phyloP scores from a whole-genome alignment of 30 jellyfish, hydroid and myxozoan genomes.

The Chironex yamaguchii region DNA sequence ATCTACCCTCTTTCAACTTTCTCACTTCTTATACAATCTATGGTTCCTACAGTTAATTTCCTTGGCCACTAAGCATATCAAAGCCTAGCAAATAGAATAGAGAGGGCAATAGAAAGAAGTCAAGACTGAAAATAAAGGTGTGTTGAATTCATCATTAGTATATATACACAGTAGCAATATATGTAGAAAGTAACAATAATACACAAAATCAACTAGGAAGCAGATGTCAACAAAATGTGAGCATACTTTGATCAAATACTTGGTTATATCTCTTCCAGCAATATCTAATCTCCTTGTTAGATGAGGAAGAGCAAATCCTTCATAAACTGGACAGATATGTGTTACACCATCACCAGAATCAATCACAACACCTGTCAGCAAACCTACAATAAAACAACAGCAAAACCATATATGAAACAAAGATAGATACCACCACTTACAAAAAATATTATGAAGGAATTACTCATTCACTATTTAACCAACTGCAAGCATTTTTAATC shows the following conservation, averaged over 20 bases:
- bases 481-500: background rate
- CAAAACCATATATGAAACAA: background rate
- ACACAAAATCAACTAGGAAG: too few species aligned
- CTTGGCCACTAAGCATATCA: too few species aligned
- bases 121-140: too few species aligned
- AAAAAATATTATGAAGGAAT: background rate
- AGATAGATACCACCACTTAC: background rate
- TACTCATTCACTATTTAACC: background rate
- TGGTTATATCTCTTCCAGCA: constrained; percentile 99
- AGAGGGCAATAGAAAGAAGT: too few species aligned
- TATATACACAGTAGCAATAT: too few species aligned
- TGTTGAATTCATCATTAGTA: too few species aligned
- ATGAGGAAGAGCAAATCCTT: constrained; percentile 99
- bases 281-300: constrained; percentile 94
- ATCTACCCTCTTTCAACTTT: too few species aligned
- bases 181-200: too few species aligned
- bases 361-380: constrained; percentile 97
- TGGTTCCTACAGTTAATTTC: too few species aligned
- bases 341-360: constrained; percentile 99
- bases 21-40: too few species aligned
- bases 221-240: too few species aligned
- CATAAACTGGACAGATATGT: constrained; percentile 99
- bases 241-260: constrained; percentile 88
- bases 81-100: too few species aligned
- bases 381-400: constrained; percentile 55